phyloP scores from a whole-genome alignment of 2,888 invertebrate genomes.

The Cyclophora punctaria region DNA sequence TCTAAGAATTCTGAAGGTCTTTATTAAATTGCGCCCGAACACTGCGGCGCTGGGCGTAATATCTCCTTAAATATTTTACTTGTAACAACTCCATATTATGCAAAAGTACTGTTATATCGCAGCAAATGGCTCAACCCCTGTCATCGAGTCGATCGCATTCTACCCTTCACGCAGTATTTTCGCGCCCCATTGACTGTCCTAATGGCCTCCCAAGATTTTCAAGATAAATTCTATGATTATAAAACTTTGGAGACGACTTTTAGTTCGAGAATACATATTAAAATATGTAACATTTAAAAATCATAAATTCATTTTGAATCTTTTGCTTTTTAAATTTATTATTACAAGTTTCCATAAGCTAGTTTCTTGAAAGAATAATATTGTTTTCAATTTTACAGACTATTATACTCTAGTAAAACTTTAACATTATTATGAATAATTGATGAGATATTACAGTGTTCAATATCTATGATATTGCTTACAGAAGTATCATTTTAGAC shows the following conservation, averaged over 20 bases:
- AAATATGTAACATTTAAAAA: background rate
- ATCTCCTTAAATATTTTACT: background rate
- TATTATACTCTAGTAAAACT: too few relatives aligned
- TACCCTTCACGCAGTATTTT: conserved; percentile 33
- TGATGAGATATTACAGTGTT: too few relatives aligned
- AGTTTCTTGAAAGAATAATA: background rate
- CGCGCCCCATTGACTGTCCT: conserved; percentile 33
- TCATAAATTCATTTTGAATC: background rate
- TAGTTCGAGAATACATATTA: too few relatives aligned
- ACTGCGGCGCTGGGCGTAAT: background rate
- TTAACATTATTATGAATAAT: too few relatives aligned
- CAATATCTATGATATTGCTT: too few relatives aligned
- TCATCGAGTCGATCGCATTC: conserved; percentile 27
- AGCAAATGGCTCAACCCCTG: conserved; percentile 19
- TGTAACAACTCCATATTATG: conserved; percentile 1
- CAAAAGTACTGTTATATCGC: conserved; percentile 19
- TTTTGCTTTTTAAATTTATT: background rate
- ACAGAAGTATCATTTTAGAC: too few relatives aligned
- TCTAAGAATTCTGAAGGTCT: background rate
- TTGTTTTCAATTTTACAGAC: too few relatives aligned
- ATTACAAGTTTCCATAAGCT: background rate
- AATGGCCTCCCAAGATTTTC: conserved; percentile 30
- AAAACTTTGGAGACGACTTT: background rate
- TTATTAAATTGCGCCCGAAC: background rate
- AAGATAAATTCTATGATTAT: conserved; percentile 19